Conservation (phyloP, 2,113 vertebrate species). For the Leptosomus discolor region DNA sequence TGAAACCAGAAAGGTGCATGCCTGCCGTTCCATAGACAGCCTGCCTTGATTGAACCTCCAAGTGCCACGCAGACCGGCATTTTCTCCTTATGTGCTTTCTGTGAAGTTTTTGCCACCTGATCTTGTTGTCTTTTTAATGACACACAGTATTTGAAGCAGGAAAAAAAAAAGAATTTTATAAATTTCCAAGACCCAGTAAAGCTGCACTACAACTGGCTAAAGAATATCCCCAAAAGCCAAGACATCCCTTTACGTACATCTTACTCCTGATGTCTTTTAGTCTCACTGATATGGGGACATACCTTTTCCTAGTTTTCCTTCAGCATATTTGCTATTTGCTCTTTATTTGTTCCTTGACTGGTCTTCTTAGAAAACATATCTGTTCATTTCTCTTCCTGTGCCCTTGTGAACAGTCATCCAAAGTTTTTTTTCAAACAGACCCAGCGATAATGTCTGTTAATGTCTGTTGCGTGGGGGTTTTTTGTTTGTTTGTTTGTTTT, state of each 20-base stretch:
- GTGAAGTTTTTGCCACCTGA: not conserved
- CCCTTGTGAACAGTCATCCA: not conserved
- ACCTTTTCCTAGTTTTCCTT: not conserved
- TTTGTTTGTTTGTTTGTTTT: too few species aligned
- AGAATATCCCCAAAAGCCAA: not conserved
- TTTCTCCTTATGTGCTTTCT: not conserved
- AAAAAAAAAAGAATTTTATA: not conserved
- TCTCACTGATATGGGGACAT: not conserved
- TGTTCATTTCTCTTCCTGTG: not conserved
- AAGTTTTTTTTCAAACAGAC: not conserved
- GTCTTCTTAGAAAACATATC: not conserved
- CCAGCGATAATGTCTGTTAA: not conserved
- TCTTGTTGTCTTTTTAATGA: not conserved
- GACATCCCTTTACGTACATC: not conserved
- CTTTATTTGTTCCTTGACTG: not conserved
- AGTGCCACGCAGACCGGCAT: not conserved
- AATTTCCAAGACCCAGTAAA: not conserved
- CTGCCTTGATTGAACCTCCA: not conserved
- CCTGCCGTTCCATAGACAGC: not conserved
- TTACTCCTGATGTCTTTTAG: not conserved
- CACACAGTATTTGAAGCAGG: not conserved
- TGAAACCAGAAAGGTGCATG: not conserved
- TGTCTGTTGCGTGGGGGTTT: not conserved
- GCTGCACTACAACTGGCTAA: not conserved
- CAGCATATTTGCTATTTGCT: not conserved